A percentile compares a stretch with the other conserved stretches of the same genome.
phyloP scores from a whole-genome alignment of 2,797 vertebrate genomes.

The Lerista edwardsae region DNA sequence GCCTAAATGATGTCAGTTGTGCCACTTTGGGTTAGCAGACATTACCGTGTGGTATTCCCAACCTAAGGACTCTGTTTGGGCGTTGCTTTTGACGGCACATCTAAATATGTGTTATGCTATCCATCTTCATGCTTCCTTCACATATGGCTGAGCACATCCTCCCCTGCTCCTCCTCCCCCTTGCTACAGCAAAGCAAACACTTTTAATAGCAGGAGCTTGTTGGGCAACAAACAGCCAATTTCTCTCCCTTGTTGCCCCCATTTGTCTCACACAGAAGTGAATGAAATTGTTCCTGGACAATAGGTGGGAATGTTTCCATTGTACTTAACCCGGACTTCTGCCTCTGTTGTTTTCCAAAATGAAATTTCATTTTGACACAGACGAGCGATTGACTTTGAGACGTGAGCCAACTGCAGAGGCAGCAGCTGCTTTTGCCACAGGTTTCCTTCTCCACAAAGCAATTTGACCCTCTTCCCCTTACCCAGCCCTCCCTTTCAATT shows the following conservation, averaged over 20 bases:
- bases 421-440: not conserved
- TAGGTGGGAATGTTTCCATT: constrained; percentile 30
- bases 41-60: too few relatives aligned
- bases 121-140: not conserved
- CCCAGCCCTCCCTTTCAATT: not conserved
- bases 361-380: constrained; percentile 46
- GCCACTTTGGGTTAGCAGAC: not conserved
- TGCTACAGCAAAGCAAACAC: not conserved
- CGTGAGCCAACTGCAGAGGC: constrained; percentile 6
- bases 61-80: too few relatives aligned
- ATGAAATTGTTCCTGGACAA: constrained; percentile 36
- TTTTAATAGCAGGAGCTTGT: constrained; percentile 13
- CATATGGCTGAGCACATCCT: not conserved
- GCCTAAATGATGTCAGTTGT: not conserved
- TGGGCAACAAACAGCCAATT: constrained; percentile 19
- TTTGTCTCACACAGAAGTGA: constrained; percentile 25
- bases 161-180: not conserved
- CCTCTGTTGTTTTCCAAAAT: constrained; percentile 42
- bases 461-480: constrained; percentile 6
- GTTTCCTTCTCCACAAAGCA: constrained; percentile 4
- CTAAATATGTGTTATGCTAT: not conserved
- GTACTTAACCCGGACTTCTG: constrained; percentile 38
- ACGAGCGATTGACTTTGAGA: constrained; percentile 10
- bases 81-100: not conserved
- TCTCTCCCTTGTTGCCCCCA: constrained; percentile 14